Evolutionary conservation across 2,113 vertebrate species (phyloP).

Genomic region (Etia nguti): DNA sequence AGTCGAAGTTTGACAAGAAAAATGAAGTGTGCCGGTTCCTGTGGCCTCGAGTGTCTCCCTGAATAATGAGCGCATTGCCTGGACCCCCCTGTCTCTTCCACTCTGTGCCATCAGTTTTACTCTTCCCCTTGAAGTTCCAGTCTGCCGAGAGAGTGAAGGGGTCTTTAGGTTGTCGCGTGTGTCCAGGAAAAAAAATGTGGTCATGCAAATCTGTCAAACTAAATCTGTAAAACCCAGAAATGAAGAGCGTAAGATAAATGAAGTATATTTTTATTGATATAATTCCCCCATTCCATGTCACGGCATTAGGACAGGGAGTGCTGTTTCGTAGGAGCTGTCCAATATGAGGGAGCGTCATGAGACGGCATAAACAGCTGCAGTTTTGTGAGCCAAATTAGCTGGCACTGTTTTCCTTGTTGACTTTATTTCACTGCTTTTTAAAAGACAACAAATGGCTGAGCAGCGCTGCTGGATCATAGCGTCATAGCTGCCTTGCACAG

Average conservation of each 20-base stretch:
- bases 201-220: slow-evolving; percentile 30
- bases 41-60: slow-evolving; percentile 72
- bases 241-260: slow-evolving; percentile 35
- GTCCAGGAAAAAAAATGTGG: slow-evolving; percentile 33
- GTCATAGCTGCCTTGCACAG: background rate
- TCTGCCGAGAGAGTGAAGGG: slow-evolving; percentile 21
- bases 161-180: slow-evolving; percentile 38
- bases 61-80: slow-evolving; percentile 71
- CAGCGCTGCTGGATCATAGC: background rate
- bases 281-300: background rate
- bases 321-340: background rate
- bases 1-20: slow-evolving; percentile 71
- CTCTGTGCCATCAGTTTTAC: slow-evolving; percentile 11
- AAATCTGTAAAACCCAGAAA: slow-evolving; percentile 39
- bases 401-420: background rate
- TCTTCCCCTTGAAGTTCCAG: slow-evolving; percentile 51
- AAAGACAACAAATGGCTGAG: background rate
- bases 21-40: slow-evolving; percentile 73
- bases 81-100: slow-evolving; percentile 32
- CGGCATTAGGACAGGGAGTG: background rate
- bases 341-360: background rate
- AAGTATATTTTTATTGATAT: slow-evolving; percentile 16
- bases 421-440: background rate
- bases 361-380: background rate
- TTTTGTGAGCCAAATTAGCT: background rate